Evolutionary conservation across 2,888 invertebrate species (phyloP), one percentile per base, ranked within the genome.

Genomic region (Conus canariensis): DNA sequence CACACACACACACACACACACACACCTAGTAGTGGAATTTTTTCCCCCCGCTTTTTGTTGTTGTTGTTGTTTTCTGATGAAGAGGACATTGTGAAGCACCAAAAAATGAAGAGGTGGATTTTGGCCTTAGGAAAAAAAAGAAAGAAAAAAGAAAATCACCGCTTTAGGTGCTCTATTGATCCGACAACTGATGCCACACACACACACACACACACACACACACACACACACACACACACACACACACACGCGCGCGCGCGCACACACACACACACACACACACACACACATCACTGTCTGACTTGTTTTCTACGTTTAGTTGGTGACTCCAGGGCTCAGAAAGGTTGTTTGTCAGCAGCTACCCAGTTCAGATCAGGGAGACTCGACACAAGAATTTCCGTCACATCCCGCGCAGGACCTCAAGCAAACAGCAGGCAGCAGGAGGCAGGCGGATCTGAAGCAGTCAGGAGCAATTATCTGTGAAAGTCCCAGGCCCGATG

Each of bases 391-490:
- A 56, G 58, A 19, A 19, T 19, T 59, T 60, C 85, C 60, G 14
- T 14, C 60, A 60, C 85, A 85, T 60, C 85, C 85, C 85, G n/a
- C 8, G 12, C 85, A 85, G 60, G 19, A 67, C 86, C 67, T 86
- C 86, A 86, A 16, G 64, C 30, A 10, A 30, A 30, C 12, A 67
- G 60, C 86, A 45, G 45, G 25, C 45, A 64, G 25, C 60, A 64
- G 22, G 4, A 64, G 30, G 22, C 30, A 19, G 85, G 30, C 45
- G 67, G 86, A 30, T 19, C 30, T 45, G 67, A 30, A 67, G 67
- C 74, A 87, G 70, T 83, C 83, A 70, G 45, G 74, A 89, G 25
- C 85, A 89, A 67, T 89, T 30, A 85, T 64, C 19, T 45, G 64
- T 56, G 60, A 56, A 56, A 58, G 25, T 16, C 25, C 19, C 45